phyloP scores from a whole-genome alignment of 35 echinoderm and acorn worm species.

The Acanthaster planci region DNA sequence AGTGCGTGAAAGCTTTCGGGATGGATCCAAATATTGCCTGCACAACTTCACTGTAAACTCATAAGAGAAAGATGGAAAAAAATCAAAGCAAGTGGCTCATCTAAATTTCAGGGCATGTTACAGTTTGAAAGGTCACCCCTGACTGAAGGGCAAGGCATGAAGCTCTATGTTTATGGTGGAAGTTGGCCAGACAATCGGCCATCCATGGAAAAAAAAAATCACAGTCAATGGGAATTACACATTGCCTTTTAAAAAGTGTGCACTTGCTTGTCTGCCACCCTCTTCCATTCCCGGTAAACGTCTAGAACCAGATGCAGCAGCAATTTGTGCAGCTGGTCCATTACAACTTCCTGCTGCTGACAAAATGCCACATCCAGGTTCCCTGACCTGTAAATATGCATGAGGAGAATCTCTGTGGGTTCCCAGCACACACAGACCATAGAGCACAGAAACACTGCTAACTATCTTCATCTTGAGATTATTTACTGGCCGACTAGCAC shows the following conservation, averaged over 20 bases:
- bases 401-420: no score
- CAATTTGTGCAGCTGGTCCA: slow-evolving; percentile 11
- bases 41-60: no score
- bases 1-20: no score
- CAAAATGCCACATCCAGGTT: neutral
- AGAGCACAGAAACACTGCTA: no score
- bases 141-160: neutral
- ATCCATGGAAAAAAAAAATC: neutral
- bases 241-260: neutral
- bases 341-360: neutral
- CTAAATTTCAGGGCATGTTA: no score
- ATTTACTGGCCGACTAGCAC: no score
- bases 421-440: no score
- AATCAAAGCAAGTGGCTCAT: no score
- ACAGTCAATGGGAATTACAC: slow-evolving; percentile 19
- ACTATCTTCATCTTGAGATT: no score
- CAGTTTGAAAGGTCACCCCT: neutral
- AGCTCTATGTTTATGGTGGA: slow-evolving; percentile 1
- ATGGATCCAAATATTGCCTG: no score
- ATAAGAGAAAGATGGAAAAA: no score
- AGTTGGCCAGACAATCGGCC: slow-evolving; percentile 16
- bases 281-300: neutral
- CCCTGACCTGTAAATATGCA: neutral
- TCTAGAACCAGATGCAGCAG: neutral
- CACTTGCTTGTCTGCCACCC: neutral